These are phyloP conservation scores for Eclectus roratus DNA, from an alignment of 2,113 vertebrate species.

Conservation along the genomic window DNA sequence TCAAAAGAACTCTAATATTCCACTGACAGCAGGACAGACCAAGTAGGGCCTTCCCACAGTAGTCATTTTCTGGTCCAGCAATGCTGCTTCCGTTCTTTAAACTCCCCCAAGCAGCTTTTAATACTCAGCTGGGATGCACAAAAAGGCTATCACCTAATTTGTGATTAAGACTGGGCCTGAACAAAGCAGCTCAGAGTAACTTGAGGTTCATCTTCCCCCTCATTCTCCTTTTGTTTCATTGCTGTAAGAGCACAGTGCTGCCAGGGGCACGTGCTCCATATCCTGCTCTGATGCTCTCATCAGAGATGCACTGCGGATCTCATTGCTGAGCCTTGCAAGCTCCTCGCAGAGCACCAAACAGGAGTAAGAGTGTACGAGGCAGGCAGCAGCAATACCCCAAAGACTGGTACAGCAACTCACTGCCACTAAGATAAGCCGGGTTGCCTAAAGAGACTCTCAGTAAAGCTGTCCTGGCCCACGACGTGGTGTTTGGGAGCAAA, in stretches of 20 bases:
- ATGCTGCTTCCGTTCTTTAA: not conserved
- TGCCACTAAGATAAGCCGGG: constrained; percentile 4
- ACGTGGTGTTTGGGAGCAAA: not conserved
- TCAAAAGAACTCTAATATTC: not conserved
- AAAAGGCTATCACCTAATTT: not conserved
- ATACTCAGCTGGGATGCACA: not conserved
- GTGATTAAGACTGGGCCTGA: not conserved
- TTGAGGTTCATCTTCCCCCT: not conserved
- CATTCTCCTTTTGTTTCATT: not conserved
- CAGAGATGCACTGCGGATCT: fast-evolving
- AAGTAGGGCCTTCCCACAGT: not conserved
- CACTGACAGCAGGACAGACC: not conserved
- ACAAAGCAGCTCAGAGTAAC: not conserved
- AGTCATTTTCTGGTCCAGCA: not conserved
- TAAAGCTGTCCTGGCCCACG: not conserved
- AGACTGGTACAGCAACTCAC: not conserved
- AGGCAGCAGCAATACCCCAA: not conserved
- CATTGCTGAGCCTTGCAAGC: fast-evolving
- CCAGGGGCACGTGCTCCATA: not conserved
- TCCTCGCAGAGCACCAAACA: not conserved
- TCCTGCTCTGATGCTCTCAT: not conserved
- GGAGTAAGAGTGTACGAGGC: not conserved
- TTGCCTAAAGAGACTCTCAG: not conserved
- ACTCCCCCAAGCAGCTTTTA: not conserved
- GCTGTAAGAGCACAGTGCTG: fast-evolving